These are phyloP conservation scores for Cyprinella venusta DNA, from an alignment of 2,797 vertebrate species.

Conservation along the genomic window DNA sequence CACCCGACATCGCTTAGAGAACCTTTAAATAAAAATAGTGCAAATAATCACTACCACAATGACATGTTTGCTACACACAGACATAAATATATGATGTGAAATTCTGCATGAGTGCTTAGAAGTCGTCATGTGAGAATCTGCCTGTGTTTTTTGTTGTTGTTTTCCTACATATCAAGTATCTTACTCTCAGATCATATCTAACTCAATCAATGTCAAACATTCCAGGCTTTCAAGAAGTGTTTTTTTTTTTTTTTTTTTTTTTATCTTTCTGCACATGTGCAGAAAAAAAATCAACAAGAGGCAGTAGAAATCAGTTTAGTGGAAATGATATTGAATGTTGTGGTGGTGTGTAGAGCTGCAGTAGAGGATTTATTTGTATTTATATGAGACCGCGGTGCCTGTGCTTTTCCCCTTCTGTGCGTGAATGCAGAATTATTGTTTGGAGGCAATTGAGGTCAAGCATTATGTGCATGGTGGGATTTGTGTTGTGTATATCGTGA, in stretches of 20 bases:
- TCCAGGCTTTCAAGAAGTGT: not conserved
- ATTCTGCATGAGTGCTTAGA: not conserved
- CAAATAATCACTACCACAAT: not conserved
- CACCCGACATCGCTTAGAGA: no score
- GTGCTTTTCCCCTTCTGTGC: conserved; percentile 11
- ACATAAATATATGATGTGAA: not conserved
- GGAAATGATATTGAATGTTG: conserved; percentile 30
- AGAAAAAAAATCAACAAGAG: not conserved
- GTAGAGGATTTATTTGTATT: conserved; percentile 40
- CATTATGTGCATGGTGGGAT: conserved; percentile 39
- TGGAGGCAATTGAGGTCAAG: conserved; percentile 40
- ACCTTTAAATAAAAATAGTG: no score
- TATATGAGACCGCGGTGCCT: not conserved
- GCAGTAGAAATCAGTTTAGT: conserved; percentile 31
- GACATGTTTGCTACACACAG: not conserved
- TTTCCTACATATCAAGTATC: not conserved
- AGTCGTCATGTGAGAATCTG: not conserved
- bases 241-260: not conserved
- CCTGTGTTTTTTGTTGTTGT: not conserved
- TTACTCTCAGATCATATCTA: not conserved
- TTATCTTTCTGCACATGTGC: not conserved
- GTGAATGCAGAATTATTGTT: conserved; percentile 34
- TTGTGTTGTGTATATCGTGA: conserved; percentile 49
- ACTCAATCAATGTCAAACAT: not conserved
- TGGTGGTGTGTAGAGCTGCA: not conserved